phyloP scores from a whole-genome alignment of 2,888 invertebrate genomes.

The Leptothorax acervorum region DNA sequence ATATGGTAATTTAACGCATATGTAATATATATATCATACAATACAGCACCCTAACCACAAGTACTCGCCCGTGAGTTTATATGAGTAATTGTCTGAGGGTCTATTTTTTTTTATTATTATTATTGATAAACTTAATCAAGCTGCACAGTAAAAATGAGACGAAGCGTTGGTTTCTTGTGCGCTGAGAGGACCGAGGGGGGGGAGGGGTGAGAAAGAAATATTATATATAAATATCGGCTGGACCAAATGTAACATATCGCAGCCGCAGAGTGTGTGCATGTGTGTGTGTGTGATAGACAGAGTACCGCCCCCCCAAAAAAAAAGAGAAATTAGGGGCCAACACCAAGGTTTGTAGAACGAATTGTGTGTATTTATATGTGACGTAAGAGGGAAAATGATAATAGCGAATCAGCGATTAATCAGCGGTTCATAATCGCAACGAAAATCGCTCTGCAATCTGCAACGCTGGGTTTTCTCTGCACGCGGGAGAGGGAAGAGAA shows the following conservation, averaged over 20 bases:
- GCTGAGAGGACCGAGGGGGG: slow-evolving; percentile 23
- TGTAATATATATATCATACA: slow-evolving; percentile 49
- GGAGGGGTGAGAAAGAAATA: slow-evolving; percentile 20
- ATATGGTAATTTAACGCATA: slow-evolving; percentile 39
- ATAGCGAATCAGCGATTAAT: slow-evolving; percentile 47
- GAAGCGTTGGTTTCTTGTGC: slow-evolving; percentile 57
- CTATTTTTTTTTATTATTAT: slow-evolving; percentile 30
- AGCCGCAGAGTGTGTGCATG: slow-evolving; percentile 56
- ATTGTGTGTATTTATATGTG: slow-evolving; percentile 42
- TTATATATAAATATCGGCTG: slow-evolving; percentile 60
- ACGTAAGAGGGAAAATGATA: slow-evolving; percentile 1
- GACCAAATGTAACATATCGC: slow-evolving; percentile 71
- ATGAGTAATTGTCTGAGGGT: slow-evolving; percentile 72
- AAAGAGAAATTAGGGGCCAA: slow-evolving; percentile 9
- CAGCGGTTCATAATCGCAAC: slow-evolving; percentile 39
- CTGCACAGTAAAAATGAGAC: slow-evolving; percentile 34
- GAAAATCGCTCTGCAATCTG: slow-evolving; percentile 43
- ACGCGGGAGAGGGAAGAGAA: background rate
- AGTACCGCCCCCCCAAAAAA: slow-evolving; percentile 11
- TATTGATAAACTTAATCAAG: slow-evolving; percentile 35
- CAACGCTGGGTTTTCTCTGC: slow-evolving; percentile 35
- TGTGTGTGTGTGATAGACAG: background rate
- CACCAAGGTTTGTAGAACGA: slow-evolving; percentile 37
- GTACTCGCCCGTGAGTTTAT: slow-evolving; percentile 70
- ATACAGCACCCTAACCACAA: slow-evolving; percentile 63